Conservation (phyloP, 2,888 invertebrate genomes). For the Ochropacha duplaris region DNA sequence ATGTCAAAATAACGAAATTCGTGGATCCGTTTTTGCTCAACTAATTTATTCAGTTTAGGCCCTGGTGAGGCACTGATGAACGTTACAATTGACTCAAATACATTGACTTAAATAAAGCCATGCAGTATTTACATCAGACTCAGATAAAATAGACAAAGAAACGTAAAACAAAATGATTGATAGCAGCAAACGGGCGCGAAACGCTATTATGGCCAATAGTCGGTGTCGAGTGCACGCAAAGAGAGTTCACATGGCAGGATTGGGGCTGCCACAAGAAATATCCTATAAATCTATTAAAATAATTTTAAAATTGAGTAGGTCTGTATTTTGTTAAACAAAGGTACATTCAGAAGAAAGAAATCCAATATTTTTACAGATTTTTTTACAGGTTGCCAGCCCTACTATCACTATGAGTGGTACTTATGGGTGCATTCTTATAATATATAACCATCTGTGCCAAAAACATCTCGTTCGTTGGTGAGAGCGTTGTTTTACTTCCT, state of each 20-base stretch:
- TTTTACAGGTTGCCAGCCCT: not conserved
- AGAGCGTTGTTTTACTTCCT: not conserved
- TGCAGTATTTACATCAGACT: not conserved
- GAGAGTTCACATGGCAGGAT: constrained; percentile 34
- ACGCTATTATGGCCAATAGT: constrained; percentile 34
- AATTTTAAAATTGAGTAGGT: not conserved
- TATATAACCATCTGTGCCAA: constrained; percentile 32
- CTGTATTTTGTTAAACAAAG: too few relatives aligned
- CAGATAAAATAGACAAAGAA: not conserved
- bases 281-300: not conserved
- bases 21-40: not conserved
- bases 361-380: not conserved
- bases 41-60: too few relatives aligned
- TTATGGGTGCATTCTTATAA: constrained; percentile 45
- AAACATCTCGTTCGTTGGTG: not conserved
- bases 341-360: too few relatives aligned
- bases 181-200: constrained; percentile 47
- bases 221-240: constrained; percentile 49
- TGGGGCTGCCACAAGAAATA: not conserved
- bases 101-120: too few relatives aligned
- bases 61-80: too few relatives aligned
- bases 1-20: not conserved
- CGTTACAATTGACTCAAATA: too few relatives aligned
- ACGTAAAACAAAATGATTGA: constrained; percentile 8
- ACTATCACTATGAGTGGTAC: constrained; percentile 18